Base-by-base conservation (phyloP, 2,797 vertebrate genomes). In the Balearica regulorum region DNA sequence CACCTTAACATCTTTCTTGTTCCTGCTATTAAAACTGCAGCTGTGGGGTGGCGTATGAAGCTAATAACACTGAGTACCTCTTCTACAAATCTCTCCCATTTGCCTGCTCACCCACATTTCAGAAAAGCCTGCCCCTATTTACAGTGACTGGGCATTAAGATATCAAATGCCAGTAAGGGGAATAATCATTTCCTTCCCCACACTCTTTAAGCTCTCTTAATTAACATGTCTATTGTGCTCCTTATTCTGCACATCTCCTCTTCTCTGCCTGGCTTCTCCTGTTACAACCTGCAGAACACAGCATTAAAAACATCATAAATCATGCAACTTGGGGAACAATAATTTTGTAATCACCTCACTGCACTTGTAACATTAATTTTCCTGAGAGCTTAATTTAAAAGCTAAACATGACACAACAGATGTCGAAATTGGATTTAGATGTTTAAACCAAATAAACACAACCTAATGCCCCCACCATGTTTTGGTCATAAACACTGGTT, bases 301-400 rank as follows among this genome's bases (percentile, higher is more conserved):
- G 55, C 66, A 57, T 62, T 53, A 70, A 89, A 90, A 95, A 60
- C 51, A 44, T 22, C 39, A 33, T 73, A 79, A 60, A 93, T 92
- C 78, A 46, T 31, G 39, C 48, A 53, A 77, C 83, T 92, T 35
- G 29, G 44, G 64, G 58, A 93, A 77, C 48, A 89, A 79, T 39
- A 73, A 73, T 64, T 87, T 87, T 62, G 24, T 49, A 87, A 87
- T 85, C 89, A 77, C 78, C 31, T 81, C 61, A 55, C 55, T 41
- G 22, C 4, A 16, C 49, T 84, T 1, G 0, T 53, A 64, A 70
- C 11, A 53, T 53, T 87, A 22, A 73, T 97, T 85, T 82, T 83
- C 64, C 64, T 55, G 14, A 94, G 37, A 92, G 60, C 57, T 91
- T 91, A 73, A 94, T 92, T 91, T 89, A 77, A 93, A 91, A 92